Evolutionary conservation across 2,888 invertebrate genomes (phyloP).

Genomic region (Drosophila villosipedis): DNA sequence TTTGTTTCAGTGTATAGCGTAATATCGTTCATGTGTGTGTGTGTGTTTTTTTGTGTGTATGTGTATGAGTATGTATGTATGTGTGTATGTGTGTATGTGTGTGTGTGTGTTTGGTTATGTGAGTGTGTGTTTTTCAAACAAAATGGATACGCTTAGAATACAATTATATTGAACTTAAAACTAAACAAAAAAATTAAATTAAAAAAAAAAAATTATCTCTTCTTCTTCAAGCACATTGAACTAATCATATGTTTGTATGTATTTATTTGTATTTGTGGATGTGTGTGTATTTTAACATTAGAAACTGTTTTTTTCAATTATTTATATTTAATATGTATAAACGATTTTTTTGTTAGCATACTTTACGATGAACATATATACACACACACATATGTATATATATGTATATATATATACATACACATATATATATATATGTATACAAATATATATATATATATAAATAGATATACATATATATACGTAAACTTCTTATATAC

Average conservation of each 20-base stretch:
- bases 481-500: conserved; percentile 38
- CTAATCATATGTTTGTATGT: conserved; percentile 36
- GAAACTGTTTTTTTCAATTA: conserved; percentile 38
- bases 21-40: conserved; percentile 48
- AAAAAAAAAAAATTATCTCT: conserved; percentile 31
- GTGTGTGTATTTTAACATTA: conserved; percentile 40
- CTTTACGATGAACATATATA: conserved; percentile 38
- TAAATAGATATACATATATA: conserved; percentile 27
- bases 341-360: conserved; percentile 48
- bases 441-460: not conserved
- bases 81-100: not conserved
- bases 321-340: conserved; percentile 36
- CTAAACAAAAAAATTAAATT: conserved; percentile 67
- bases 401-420: not conserved
- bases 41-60: conserved; percentile 21
- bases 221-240: conserved; percentile 48
- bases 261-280: conserved; percentile 14
- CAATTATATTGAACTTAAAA: conserved; percentile 76
- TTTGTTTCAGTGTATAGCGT: conserved; percentile 52
- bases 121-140: conserved; percentile 70
- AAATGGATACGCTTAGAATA: conserved; percentile 66
- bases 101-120: conserved; percentile 18
- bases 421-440: not conserved
- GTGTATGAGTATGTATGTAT: conserved; percentile 16
- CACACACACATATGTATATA: conserved; percentile 30